Base-by-base conservation (phyloP, 2,888 invertebrate species). In the Ophion slaviceki region DNA sequence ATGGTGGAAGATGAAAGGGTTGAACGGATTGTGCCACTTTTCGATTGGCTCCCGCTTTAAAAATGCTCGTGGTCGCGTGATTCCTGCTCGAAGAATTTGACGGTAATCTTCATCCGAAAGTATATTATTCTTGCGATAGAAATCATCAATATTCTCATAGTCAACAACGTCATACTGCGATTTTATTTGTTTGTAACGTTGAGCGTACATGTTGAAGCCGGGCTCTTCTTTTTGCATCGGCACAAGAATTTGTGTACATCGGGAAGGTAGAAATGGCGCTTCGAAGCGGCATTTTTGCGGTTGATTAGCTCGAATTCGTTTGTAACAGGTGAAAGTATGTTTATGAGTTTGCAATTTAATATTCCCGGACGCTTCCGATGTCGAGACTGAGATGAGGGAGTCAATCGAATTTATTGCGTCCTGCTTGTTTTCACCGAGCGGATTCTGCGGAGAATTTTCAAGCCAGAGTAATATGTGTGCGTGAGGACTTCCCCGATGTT, bases 381-480 rank as follows among this genome's bases (percentile, higher is more conserved):
- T 74, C 0, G 88, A 87, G 17, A 91, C 89, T 11, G 91, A 90
- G 61, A 90, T 86, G 53, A 92, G 78, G 76, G 28, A 11, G 85
- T 93, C 89, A 20, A 92, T 89, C 10, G 91, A 66, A 47, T 75
- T 20, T 5, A 92, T 89, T 17, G 89, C 87, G 20, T 87, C 87
- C 59, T 84, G 40, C 24, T 82, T 82, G 75, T 89, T 89, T 10
- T 53, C 62, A 45, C 45, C 77, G 4, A 87, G 14, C 47, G 28
- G 36, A 78, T 88, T 64, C 10, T 66, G 7, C 2, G 93, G 93
- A 70, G 90, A 94, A 71, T 93, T 70, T 66, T 92, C 87, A 14
- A 94, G 89, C 94, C 94, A 94, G 85, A 94, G 6, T 53, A 94
- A 89, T 88, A 93, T 92, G 62, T 94, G 94, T 11, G 93, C 93